Base-by-base conservation (phyloP, 1,140 invertebrate genomes). In the Eurosta solidaginis region DNA sequence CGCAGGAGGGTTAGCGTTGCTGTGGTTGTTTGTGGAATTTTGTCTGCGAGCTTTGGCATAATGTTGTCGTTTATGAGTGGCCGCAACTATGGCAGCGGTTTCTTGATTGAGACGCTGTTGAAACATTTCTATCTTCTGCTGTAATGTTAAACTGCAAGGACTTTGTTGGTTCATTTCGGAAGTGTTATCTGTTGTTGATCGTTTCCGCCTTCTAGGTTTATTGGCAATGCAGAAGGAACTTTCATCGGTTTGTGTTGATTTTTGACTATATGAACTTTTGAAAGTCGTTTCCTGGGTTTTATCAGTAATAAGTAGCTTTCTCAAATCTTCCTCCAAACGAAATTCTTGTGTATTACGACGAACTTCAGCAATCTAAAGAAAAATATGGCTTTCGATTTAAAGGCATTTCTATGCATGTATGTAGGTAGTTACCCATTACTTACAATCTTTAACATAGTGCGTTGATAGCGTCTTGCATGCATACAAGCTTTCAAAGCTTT, bases 401-500 rank as follows among this genome's bases (percentile, higher is more conserved):
- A 29, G 36, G 45, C 52, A 0, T 47, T 12, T n/a, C 1, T 29
- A 22, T 36, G 2, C 0, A 1, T 52, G 47, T 50, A 44, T 68
- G 29, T 42, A 77, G 14, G 12, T 17, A 47, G 7, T 17, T 59
- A 40, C 36, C 2, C 49, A n/a, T n/a, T n/a, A 76, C 14, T 74
- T 79, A 87, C 84, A 78, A 82, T 84, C 36, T 86, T 86, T 10
- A 87, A 74, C 84, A 87, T 87, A 20, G 78, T 79, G n/a, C 84
- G 81, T 29, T 86, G 83, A 77, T 87, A 87, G 1, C 85, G 33
- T 33, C 82, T 81, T 1, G 85, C 81, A 12, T 83, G 81, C 78
- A 83, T 84, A 40, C 82, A 84, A 4, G 83, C 81, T 36, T 84
- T 81, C 0, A 86, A 42, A 0, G 85, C 85, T 33, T 76, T 81